A percentile compares a stretch with the other conserved stretches of the same genome.
phyloP scores from a whole-genome alignment of 2,113 vertebrate genomes.

The Hypanus sabinus region DNA sequence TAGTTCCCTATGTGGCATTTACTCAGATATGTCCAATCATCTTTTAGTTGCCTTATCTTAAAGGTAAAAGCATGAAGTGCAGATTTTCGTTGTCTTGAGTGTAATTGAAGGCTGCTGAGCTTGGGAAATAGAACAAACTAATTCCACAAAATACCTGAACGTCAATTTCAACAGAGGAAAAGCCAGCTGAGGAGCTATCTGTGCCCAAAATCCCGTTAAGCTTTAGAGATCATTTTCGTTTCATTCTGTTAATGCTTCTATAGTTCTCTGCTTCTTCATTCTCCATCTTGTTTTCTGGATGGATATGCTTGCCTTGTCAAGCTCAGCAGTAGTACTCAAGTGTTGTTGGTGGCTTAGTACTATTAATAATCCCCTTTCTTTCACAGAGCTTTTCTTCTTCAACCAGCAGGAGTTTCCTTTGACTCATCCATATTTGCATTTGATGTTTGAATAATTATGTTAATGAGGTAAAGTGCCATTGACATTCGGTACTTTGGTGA shows the following conservation, averaged over 20 bases:
- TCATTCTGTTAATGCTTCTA: not conserved
- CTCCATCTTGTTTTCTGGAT: not conserved
- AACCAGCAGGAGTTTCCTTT: too few relatives aligned
- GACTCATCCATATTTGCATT: too few relatives aligned
- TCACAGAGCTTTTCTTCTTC: too few relatives aligned
- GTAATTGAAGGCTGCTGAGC: not conserved
- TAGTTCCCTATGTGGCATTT: not conserved
- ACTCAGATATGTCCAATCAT: not conserved
- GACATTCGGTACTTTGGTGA: not conserved
- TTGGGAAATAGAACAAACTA: not conserved
- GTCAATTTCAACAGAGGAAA: not conserved
- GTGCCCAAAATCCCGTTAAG: not conserved
- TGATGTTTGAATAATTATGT: too few relatives aligned
- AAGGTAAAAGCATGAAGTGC: too few relatives aligned
- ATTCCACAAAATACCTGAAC: not conserved
- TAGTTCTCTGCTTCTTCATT: too few relatives aligned
- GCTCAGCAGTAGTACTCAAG: not conserved
- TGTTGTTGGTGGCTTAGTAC: too few relatives aligned
- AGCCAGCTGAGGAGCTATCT: too few relatives aligned
- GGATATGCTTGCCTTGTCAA: not conserved
- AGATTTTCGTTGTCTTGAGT: too few relatives aligned
- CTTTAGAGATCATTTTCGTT: not conserved
- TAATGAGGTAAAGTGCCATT: not conserved
- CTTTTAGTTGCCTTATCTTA: too few relatives aligned
- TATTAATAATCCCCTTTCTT: not conserved